Evolutionary conservation across 1,140 invertebrate genomes (phyloP).

Genomic region (Brachionus angularis): DNA sequence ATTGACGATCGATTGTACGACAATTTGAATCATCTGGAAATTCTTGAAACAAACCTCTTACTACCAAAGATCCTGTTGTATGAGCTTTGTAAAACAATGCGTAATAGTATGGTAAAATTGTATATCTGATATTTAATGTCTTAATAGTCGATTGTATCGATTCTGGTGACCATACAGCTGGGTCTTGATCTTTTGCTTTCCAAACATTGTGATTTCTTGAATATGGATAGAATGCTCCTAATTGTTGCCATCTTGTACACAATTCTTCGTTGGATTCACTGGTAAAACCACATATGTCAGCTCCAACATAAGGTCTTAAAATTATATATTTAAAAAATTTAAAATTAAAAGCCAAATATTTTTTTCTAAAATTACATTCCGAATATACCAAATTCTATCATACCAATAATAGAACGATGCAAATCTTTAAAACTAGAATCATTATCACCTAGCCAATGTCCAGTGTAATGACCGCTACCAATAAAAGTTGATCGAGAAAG

Average conservation of each 20-base stretch:
- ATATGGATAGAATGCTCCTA: constrained; percentile 62
- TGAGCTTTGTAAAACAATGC: constrained; percentile 72
- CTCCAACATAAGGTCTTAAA: constrained; percentile 63
- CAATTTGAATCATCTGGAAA: constrained; percentile 62
- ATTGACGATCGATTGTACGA: constrained; percentile 69
- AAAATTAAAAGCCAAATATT: background rate
- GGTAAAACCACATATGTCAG: constrained; percentile 84
- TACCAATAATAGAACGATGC: constrained; percentile 52
- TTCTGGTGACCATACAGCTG: constrained; percentile 45
- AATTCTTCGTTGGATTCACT: constrained; percentile 68
- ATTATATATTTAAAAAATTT: constrained; percentile 54
- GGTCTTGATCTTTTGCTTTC: constrained; percentile 50
- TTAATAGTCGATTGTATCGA: constrained; percentile 51
- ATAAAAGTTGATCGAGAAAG: constrained; percentile 77
- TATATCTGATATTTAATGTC: constrained; percentile 68
- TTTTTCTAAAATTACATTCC: constrained; percentile 63
- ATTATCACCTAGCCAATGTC: constrained; percentile 78
- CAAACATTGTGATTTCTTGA: constrained; percentile 55
- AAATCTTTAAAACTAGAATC: constrained; percentile 52
- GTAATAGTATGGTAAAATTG: constrained; percentile 75
- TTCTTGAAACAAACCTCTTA: constrained; percentile 68
- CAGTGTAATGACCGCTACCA: constrained; percentile 72
- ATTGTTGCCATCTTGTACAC: constrained; percentile 60
- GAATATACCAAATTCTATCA: constrained; percentile 54
- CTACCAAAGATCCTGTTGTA: constrained; percentile 67